Evolutionary conservation across 2,113 vertebrate species (phyloP).

Genomic region (Dolichotis patagonum): DNA sequence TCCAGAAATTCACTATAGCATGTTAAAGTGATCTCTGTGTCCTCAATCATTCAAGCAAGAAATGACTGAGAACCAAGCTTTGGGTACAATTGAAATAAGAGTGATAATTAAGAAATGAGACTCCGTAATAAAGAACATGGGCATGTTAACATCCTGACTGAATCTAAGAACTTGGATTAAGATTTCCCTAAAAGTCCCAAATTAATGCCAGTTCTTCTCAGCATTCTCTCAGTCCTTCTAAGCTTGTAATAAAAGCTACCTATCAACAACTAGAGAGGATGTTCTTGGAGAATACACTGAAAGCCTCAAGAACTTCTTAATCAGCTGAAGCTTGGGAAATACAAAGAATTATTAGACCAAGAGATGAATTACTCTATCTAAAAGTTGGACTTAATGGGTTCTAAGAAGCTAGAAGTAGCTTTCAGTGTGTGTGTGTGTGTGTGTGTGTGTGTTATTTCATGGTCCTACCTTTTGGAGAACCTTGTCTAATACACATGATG

Average conservation of each 20-base stretch:
- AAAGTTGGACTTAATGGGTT: not conserved
- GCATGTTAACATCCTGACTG: not conserved
- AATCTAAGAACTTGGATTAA: not conserved
- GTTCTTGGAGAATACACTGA: not conserved
- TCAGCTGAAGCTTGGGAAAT: not conserved
- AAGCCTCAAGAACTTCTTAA: not conserved
- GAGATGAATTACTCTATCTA: not conserved
- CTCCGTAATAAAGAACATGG: not conserved
- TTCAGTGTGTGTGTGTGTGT: not conserved
- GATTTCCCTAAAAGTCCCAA: not conserved
- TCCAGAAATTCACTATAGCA: not conserved
- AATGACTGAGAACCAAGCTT: not conserved
- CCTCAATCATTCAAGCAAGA: not conserved
- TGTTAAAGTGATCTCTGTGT: slow-evolving; percentile 9
- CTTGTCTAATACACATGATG: not conserved
- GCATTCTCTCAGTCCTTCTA: not conserved
- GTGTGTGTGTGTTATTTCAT: not conserved
- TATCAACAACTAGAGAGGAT: not conserved
- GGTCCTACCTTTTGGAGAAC: not conserved
- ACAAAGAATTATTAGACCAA: not conserved
- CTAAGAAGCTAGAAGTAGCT: not conserved
- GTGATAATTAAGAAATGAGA: not conserved
- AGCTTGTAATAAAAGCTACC: not conserved
- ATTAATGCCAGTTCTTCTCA: not conserved
- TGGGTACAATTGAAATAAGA: not conserved